phyloP scores from a whole-genome alignment of 2,797 vertebrate species.

The Myotis vivesi region DNA sequence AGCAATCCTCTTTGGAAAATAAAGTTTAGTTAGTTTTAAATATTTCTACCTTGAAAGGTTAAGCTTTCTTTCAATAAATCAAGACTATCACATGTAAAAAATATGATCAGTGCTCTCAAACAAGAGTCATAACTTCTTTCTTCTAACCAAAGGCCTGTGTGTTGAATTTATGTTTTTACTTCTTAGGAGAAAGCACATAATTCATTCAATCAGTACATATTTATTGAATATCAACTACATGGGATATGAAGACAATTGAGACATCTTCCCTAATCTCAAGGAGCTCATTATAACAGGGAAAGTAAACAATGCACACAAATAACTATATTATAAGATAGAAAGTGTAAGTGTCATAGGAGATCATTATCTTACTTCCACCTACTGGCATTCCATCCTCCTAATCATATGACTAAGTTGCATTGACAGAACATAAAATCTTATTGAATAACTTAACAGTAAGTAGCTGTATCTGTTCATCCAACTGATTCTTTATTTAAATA shows the following conservation, averaged over 20 bases:
- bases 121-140: not conserved
- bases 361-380: not conserved
- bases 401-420: not conserved
- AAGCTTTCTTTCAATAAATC: not conserved
- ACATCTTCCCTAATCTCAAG: not conserved
- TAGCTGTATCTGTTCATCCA: not conserved
- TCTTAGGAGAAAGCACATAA: not conserved
- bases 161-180: not conserved
- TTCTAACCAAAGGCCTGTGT: not conserved
- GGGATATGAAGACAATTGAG: not conserved
- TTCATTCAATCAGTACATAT: not conserved
- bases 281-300: not conserved
- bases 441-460: not conserved
- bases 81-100: slow-evolving; percentile 18
- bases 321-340: not conserved
- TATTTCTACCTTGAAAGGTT: not conserved
- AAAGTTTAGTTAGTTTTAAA: not conserved
- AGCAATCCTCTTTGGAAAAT: not conserved
- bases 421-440: not conserved
- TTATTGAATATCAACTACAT: not conserved
- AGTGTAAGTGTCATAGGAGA: not conserved
- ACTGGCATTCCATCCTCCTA: not conserved
- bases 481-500: not conserved
- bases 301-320: not conserved
- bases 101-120: not conserved